These are phyloP conservation scores for Ellobium chinense DNA, from an alignment of 2,888 invertebrate genomes.

Conservation along the genomic window DNA sequence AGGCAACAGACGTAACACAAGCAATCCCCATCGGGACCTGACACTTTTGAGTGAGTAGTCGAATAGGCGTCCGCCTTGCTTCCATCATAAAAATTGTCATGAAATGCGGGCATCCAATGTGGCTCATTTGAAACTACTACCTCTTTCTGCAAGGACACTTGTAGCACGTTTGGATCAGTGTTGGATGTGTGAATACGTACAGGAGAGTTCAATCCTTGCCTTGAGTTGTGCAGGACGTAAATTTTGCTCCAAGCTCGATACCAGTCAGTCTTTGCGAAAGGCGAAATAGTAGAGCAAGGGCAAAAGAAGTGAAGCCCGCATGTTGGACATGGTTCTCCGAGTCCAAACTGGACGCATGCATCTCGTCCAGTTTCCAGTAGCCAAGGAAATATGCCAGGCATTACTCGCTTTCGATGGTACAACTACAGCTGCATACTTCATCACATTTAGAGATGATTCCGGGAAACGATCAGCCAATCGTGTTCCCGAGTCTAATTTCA, in stretches of 20 bases:
- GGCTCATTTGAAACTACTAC: neutral
- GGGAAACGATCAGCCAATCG: too few relatives aligned
- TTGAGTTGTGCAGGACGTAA: neutral
- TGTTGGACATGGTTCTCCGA: neutral
- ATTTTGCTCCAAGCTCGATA: neutral
- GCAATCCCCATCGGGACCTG: neutral
- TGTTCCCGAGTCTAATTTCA: too few relatives aligned
- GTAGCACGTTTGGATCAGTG: neutral
- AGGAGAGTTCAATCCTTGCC: neutral
- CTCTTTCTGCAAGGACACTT: neutral
- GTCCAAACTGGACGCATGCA: neutral
- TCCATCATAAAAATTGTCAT: conserved; percentile 9
- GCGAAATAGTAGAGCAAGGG: neutral
- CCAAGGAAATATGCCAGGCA: neutral
- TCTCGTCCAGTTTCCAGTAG: neutral
- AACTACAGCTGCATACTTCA: too few relatives aligned
- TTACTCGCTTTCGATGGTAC: neutral
- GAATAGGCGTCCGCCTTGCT: too few relatives aligned
- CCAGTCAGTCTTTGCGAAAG: neutral
- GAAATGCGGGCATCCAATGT: neutral
- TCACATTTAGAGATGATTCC: too few relatives aligned
- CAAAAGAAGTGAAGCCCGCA: neutral
- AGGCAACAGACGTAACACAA: neutral
- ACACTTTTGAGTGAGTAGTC: neutral
- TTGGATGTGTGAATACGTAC: neutral